Percentiles rank a stretch among this genome's conserved stretches.
These are phyloP conservation scores for Cydia amplana DNA, from an alignment of 1,140 invertebrate genomes.

Conservation along the genomic window DNA sequence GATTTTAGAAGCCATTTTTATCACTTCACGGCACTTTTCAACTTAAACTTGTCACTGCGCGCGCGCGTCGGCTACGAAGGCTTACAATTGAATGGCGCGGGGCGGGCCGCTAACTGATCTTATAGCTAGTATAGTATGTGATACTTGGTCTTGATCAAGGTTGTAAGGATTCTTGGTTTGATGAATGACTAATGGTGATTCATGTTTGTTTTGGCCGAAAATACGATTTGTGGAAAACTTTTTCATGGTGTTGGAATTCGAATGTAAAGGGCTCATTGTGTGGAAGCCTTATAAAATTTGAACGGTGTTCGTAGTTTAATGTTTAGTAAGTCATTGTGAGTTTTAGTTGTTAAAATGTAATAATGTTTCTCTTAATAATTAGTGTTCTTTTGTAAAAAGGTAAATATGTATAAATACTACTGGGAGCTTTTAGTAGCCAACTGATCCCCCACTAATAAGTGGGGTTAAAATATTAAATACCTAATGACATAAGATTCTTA, in stretches of 20 bases:
- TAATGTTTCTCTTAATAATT: too few species aligned
- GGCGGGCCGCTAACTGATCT: conserved; percentile 21
- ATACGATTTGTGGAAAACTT: not conserved
- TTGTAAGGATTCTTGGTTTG: conserved; percentile 2
- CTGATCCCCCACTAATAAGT: too few species aligned
- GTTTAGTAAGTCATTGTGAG: too few species aligned
- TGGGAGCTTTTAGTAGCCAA: too few species aligned
- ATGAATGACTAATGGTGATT: not conserved
- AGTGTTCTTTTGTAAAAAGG: too few species aligned
- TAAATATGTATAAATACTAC: too few species aligned
- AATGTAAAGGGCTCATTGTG: not conserved
- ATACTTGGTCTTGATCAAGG: conserved; percentile 23
- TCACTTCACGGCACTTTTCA: conserved; percentile 40
- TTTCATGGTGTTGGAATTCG: not conserved
- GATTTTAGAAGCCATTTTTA: conserved; percentile 41
- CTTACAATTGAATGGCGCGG: conserved; percentile 62
- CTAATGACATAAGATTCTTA: too few species aligned
- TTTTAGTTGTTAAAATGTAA: too few species aligned
- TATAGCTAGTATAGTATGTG: not conserved
- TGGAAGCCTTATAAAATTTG: not conserved
- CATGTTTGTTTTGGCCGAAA: conserved; percentile 14
- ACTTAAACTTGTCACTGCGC: conserved; percentile 31
- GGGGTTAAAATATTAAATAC: too few species aligned
- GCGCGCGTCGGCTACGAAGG: conserved; percentile 38
- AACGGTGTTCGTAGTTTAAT: too few species aligned